Evolutionary conservation across 2,113 vertebrate genomes (phyloP).

Genomic region (Dicerorhinus sumatrensis): DNA sequence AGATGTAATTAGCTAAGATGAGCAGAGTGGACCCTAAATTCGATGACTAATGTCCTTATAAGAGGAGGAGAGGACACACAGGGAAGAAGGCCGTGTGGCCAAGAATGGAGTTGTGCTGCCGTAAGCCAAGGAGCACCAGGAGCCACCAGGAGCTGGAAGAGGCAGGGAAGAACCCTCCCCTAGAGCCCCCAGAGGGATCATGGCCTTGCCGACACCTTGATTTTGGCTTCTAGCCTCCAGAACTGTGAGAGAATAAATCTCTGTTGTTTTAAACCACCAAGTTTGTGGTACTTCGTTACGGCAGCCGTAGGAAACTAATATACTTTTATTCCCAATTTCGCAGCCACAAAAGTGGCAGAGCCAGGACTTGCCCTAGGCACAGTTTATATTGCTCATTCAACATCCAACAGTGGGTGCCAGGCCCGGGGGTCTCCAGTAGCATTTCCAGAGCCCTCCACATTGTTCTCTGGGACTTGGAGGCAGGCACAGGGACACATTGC

Average conservation of each 20-base stretch:
- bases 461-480: background rate
- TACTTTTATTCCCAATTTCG: background rate
- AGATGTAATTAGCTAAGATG: slow-evolving; percentile 24
- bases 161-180: background rate
- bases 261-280: background rate
- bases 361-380: background rate
- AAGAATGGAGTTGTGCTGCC: background rate
- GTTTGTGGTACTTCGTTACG: background rate
- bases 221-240: background rate
- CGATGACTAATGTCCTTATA: background rate
- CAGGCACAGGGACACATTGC: background rate
- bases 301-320: background rate
- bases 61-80: background rate
- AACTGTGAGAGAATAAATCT: background rate
- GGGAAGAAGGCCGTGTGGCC: background rate
- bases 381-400: background rate
- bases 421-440: background rate
- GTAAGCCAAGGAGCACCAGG: background rate
- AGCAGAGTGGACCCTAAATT: background rate
- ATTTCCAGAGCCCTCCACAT: background rate
- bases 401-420: accelerated
- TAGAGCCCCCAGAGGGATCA: background rate
- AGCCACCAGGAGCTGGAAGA: background rate
- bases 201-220: background rate
- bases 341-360: background rate